Percentiles rank a stretch among this genome's conserved stretches.
Conservation (phyloP, 2,888 invertebrate genomes). For the Syrista parreyssii region DNA sequence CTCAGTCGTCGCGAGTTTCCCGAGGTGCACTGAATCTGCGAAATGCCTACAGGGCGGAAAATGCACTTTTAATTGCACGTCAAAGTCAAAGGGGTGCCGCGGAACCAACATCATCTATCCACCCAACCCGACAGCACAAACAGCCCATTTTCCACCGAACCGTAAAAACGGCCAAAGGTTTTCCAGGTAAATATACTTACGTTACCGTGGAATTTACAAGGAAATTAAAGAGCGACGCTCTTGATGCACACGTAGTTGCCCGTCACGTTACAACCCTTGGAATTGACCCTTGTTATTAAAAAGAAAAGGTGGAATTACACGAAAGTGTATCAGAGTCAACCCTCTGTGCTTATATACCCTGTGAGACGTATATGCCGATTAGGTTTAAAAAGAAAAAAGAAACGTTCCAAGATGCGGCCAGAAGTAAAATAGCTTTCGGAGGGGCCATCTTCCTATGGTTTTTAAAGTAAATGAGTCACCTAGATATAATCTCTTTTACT, state of each 20-base stretch:
- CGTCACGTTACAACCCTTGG: background rate
- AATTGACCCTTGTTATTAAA: background rate
- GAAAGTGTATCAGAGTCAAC: background rate
- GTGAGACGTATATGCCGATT: no score
- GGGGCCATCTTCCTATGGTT: no score
- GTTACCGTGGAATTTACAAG: background rate
- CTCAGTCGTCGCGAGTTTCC: background rate
- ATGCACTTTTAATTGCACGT: slow-evolving; percentile 24
- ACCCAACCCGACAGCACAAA: background rate
- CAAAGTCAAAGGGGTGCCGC: slow-evolving; percentile 18
- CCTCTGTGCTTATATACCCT: no score
- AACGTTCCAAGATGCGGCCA: no score
- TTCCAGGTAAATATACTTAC: background rate
- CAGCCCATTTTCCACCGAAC: background rate
- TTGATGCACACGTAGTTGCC: background rate
- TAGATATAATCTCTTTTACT: no score
- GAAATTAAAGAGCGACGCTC: background rate
- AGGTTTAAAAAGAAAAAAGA: no score
- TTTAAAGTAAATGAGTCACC: no score
- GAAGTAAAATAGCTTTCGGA: no score
- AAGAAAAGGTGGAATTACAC: background rate
- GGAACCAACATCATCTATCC: background rate
- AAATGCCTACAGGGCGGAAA: slow-evolving; percentile 8
- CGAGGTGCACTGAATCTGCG: background rate
- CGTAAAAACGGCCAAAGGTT: background rate